Conservation (phyloP, 53 echinoderm and acorn worm species). For the Echinometra lucunter region DNA sequence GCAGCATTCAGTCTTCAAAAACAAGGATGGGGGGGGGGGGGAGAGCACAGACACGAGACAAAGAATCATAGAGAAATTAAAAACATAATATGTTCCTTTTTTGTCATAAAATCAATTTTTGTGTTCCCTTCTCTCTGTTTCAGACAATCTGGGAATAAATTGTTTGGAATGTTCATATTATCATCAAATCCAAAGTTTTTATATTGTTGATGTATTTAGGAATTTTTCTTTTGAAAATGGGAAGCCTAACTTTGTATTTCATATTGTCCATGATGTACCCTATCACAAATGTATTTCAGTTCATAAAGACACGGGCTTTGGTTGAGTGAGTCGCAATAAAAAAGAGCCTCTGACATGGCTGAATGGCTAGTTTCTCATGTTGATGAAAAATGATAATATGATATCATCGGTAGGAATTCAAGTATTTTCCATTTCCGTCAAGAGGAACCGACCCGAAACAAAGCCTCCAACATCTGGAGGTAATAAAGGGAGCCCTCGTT, state of each 20-base stretch:
- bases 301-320: neutral
- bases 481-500: conserved; percentile 23
- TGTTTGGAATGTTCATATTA: no score
- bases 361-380: neutral
- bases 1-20: neutral
- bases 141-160: neutral
- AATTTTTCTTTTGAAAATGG: neutral
- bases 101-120: neutral
- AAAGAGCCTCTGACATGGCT: neutral
- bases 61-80: neutral
- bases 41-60: neutral
- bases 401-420: conserved; percentile 26
- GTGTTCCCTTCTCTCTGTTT: neutral
- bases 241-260: neutral
- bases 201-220: no score
- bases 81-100: neutral
- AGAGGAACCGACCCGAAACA: conserved; percentile 31
- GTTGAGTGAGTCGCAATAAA: neutral
- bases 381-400: conserved; percentile 24
- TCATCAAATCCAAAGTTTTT: no score
- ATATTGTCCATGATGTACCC: neutral
- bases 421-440: conserved; percentile 39
- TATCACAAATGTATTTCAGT: neutral
- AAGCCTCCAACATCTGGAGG: conserved; percentile 23
- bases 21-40: neutral